Percentiles rank a stretch among this genome's conserved stretches.
phyloP scores from a whole-genome alignment of 2,113 vertebrate species.

The Brachionichthys hirsutus region DNA sequence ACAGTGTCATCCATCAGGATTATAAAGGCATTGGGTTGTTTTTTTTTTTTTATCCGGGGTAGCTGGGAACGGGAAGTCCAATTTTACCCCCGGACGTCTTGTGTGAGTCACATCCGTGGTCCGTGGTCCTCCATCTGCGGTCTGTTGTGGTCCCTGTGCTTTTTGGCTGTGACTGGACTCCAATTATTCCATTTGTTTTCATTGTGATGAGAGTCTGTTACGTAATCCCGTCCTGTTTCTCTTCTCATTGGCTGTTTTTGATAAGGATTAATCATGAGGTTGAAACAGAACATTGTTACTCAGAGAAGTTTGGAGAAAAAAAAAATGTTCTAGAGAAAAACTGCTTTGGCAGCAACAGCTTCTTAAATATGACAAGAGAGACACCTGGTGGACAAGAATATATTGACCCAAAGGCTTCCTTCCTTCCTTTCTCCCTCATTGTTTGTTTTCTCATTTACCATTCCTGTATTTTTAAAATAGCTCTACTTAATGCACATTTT shows the following conservation, averaged over 20 bases:
- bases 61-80: conserved; percentile 33
- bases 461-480: too few species aligned
- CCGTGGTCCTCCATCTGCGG: conserved; percentile 24
- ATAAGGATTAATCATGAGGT: background rate
- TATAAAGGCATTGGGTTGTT: conserved; percentile 46
- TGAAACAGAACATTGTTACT: background rate
- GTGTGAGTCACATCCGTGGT: conserved; percentile 57
- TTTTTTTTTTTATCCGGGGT: conserved; percentile 27
- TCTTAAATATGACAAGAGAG: conserved; percentile 8
- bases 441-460: too few species aligned
- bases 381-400: conserved; percentile 36
- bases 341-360: background rate
- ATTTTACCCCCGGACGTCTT: conserved; percentile 36
- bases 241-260: conserved; percentile 14
- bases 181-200: conserved; percentile 31
- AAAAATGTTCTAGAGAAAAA: background rate
- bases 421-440: too few species aligned
- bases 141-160: background rate
- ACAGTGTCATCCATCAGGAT: conserved; percentile 26
- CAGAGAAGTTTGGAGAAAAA: background rate
- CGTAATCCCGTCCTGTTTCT: background rate
- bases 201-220: background rate
- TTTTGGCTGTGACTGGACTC: conserved; percentile 46
- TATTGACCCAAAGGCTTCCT: too few species aligned
- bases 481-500: too few species aligned